Base-by-base conservation (phyloP, 2,113 vertebrate species). In the Xerus inauris region DNA sequence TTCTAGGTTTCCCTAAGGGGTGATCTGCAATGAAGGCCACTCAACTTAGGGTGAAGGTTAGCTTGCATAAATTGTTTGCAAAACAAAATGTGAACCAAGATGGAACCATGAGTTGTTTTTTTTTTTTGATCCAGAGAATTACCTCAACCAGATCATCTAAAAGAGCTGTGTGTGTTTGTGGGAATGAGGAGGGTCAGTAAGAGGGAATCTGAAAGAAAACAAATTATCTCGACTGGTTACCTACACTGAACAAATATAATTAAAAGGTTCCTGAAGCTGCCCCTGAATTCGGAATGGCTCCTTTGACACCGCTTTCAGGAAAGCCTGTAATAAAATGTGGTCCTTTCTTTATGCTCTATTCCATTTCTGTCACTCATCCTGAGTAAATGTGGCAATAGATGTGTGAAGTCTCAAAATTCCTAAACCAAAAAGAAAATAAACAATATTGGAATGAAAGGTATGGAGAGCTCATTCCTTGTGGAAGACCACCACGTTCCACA, bases 361-460 rank as follows among this genome's bases (percentile, higher is more conserved):
- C 92, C 45, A 42, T n/a, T 87, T 79, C 93, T 96, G 79, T 79
- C 49, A 28, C 89, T 89, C 87, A 72, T 72, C 83, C 91, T 64
- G 45, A 87, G 89, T 84, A 87, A 94, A 96, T 67, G 77, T 19
- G 71, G 83, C 69, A 81, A 86, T 64, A 57, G 65, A 91, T n/a
- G 84, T 73, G 79, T 93, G 93, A 95, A 80, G 30, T 92, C 69
- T 89, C 87, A 72, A 95, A 95, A 97, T 96, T 97, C 90, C 88
- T 94, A 95, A 94, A 90, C 87, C 35, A n/a, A 95, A 97, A 94
- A 83, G 81, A 92, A 95, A 97, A 97, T 51, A 97, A 96, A 96
- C 87, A 88, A 38, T 65, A 90, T 32, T 94, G 94, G 97, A 95
- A 96, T 16, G 87, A 95, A 71, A 96, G 92, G 94, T 62, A 82